These are phyloP conservation scores for Aurelia aurita complex sp. Pacific DNA, from an alignment of 30 jellyfish, hydroid and myxozoan species.

Conservation along the genomic window DNA sequence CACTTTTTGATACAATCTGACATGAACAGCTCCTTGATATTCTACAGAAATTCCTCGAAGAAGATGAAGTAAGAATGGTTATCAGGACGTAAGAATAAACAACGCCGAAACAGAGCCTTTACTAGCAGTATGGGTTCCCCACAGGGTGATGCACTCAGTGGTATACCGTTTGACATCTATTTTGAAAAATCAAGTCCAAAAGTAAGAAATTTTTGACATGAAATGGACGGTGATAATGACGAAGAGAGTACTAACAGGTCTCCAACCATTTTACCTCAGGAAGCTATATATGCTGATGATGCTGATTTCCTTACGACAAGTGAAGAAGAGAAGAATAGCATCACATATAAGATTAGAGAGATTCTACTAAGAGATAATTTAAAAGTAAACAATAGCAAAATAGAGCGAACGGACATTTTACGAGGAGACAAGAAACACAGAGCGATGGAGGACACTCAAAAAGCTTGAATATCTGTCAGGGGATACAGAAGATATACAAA, in stretches of 20 bases:
- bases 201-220: conserved; percentile 18
- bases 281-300: conserved; percentile 35
- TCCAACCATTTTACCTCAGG: conserved; percentile 14
- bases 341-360: conserved; percentile 16
- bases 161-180: conserved; percentile 5
- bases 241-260: neutral
- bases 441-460: conserved; percentile 18
- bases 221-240: neutral
- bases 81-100: conserved; percentile 31
- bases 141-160: conserved; percentile 47
- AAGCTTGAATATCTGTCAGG: conserved; percentile 5
- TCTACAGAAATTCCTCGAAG: conserved; percentile 45
- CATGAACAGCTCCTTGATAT: neutral
- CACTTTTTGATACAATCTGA: conserved; percentile 14
- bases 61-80: conserved; percentile 49
- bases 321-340: conserved; percentile 12
- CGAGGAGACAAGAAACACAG: conserved; percentile 27
- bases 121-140: conserved; percentile 49
- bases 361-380: neutral
- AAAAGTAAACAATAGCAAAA: conserved; percentile 16
- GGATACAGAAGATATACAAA: conserved; percentile 14
- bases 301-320: conserved; percentile 31
- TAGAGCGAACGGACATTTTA: conserved; percentile 5
- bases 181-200: conserved; percentile 14
- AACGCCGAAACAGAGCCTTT: conserved; percentile 48